These are phyloP conservation scores for Silurus lanzhouensis DNA, from an alignment of 2,797 vertebrate species.

Conservation along the genomic window DNA sequence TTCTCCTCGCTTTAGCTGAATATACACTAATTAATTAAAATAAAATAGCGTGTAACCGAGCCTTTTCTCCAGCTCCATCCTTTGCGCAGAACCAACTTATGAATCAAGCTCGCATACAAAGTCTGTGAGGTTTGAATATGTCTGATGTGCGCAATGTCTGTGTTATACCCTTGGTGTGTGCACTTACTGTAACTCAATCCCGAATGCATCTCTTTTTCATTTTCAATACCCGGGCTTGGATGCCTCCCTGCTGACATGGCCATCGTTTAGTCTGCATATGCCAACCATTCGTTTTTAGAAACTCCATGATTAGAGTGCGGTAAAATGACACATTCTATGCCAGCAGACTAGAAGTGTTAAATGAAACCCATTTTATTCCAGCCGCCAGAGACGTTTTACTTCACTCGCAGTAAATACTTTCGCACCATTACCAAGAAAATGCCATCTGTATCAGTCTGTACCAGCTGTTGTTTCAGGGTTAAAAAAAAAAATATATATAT, in stretches of 20 bases:
- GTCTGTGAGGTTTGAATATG: background rate
- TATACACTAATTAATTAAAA: too few relatives aligned
- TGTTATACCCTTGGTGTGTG: background rate
- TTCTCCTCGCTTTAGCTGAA: background rate
- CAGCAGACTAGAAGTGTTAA: background rate
- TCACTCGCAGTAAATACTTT: slow-evolving; percentile 12
- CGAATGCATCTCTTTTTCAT: background rate
- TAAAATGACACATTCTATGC: background rate
- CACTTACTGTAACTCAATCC: background rate
- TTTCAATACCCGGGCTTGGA: background rate
- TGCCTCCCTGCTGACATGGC: background rate
- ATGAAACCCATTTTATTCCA: slow-evolving; percentile 13
- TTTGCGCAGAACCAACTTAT: too few relatives aligned
- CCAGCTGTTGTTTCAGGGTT: slow-evolving; percentile 23
- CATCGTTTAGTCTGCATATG: background rate
- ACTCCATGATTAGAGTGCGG: background rate
- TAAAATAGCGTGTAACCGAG: too few relatives aligned
- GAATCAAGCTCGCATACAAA: too few relatives aligned
- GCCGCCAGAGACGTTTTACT: background rate
- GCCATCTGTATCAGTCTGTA: slow-evolving; percentile 18
- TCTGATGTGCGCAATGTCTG: background rate
- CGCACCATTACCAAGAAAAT: slow-evolving; percentile 17
- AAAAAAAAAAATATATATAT: background rate
- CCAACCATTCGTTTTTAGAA: background rate
- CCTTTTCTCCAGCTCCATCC: too few relatives aligned